phyloP scores from a whole-genome alignment of 2,113 vertebrate genomes.

The Oreotrochilus melanogaster region DNA sequence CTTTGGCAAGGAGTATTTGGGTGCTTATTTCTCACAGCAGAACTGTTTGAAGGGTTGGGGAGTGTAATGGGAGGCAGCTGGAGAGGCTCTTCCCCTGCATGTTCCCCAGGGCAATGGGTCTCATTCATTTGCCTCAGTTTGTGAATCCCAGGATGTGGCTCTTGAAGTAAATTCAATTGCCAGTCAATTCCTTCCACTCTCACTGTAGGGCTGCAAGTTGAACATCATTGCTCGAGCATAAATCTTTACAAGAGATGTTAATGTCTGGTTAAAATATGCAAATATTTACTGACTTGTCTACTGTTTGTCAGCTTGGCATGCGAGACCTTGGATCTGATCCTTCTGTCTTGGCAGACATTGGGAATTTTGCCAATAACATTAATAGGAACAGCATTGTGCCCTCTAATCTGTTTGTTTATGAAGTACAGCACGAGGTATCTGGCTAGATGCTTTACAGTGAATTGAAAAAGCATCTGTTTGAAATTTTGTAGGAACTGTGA shows the following conservation, averaged over 20 bases:
- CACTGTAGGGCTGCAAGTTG: constrained; percentile 49
- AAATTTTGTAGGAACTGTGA: constrained; percentile 31
- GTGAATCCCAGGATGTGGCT: constrained; percentile 2
- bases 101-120: constrained; percentile 22
- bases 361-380: constrained; percentile 71
- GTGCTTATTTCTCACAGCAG: constrained; percentile 19
- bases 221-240: constrained; percentile 65
- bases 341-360: constrained; percentile 72
- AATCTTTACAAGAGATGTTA: constrained; percentile 70
- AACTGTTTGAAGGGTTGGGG: neutral
- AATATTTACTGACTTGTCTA: constrained; percentile 76
- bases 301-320: constrained; percentile 70
- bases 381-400: constrained; percentile 69
- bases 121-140: constrained; percentile 18
- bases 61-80: constrained; percentile 47
- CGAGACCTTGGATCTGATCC: constrained; percentile 68
- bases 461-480: constrained; percentile 63
- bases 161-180: constrained; percentile 13
- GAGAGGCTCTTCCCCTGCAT: neutral
- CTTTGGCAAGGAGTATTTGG: constrained; percentile 11
- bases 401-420: constrained; percentile 74
- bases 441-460: constrained; percentile 59
- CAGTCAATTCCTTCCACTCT: constrained; percentile 27
- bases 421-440: constrained; percentile 63
- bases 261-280: constrained; percentile 73